A percentile compares a stretch with the other conserved stretches of the same genome.
phyloP scores from a whole-genome alignment of 2,797 vertebrate genomes.

The Leptodactylus fallax region DNA sequence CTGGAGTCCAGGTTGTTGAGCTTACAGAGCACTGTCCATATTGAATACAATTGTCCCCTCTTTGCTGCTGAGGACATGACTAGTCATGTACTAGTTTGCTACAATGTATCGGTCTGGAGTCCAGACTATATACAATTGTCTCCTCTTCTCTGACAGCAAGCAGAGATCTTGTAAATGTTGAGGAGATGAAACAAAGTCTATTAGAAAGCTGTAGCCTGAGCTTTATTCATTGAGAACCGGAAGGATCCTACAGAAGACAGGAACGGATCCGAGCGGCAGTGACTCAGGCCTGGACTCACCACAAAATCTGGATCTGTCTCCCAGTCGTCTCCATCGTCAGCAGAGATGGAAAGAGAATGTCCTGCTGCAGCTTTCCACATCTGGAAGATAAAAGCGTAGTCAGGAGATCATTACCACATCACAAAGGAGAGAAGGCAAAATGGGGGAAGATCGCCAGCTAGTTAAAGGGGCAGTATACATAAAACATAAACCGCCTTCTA shows the following conservation, averaged over 20 bases:
- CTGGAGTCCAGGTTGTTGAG: too few relatives aligned
- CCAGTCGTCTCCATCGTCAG: constrained; percentile 91
- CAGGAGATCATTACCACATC: not conserved
- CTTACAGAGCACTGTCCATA: too few relatives aligned
- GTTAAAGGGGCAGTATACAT: too few relatives aligned
- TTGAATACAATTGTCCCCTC: too few relatives aligned
- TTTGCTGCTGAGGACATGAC: too few relatives aligned
- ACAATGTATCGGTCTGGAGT: too few relatives aligned
- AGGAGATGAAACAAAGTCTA: too few relatives aligned
- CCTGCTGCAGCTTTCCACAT: constrained; percentile 96
- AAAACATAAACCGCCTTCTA: too few relatives aligned
- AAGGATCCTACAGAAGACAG: not conserved
- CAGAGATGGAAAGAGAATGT: constrained; percentile 77
- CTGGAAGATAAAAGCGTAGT: constrained; percentile 66
- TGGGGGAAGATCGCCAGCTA: not conserved
- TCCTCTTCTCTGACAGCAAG: not conserved
- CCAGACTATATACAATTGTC: too few relatives aligned
- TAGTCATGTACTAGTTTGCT: too few relatives aligned
- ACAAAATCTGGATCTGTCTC: constrained; percentile 97
- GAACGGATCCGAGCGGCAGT: not conserved
- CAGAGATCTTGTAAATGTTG: too few relatives aligned
- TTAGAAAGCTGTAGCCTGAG: not conserved
- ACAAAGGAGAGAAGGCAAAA: not conserved
- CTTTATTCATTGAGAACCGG: too few relatives aligned
- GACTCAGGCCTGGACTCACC: constrained; percentile 72